These are phyloP conservation scores for Pangasius macronema DNA, from an alignment of 2,797 vertebrate genomes.

Conservation along the genomic window DNA sequence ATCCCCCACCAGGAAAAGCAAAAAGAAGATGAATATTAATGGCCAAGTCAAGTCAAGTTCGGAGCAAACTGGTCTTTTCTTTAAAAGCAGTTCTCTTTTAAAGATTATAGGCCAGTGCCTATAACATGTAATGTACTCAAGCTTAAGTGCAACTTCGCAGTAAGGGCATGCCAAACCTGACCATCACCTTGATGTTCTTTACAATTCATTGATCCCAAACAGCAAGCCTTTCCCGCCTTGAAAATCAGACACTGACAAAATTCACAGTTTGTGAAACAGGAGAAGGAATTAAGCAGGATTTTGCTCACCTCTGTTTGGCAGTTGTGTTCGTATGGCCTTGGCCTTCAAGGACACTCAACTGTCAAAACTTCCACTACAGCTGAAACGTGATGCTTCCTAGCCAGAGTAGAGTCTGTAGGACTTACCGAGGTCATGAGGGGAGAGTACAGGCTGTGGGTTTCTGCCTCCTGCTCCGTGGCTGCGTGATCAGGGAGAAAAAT, in stretches of 20 bases:
- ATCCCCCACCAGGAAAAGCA: not conserved
- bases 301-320: no score
- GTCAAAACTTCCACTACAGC: not conserved
- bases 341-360: not conserved
- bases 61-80: not conserved
- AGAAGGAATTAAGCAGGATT: not conserved
- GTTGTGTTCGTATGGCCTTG: no score
- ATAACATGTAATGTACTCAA: not conserved
- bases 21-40: not conserved
- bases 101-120: not conserved
- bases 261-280: not conserved
- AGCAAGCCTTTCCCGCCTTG: not conserved
- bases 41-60: not conserved
- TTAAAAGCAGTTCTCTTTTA: not conserved
- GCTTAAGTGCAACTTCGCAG: not conserved
- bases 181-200: not conserved
- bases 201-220: not conserved
- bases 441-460: constrained; percentile 64
- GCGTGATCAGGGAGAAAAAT: constrained; percentile 64
- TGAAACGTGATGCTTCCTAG: not conserved
- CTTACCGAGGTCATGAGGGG: constrained; percentile 75
- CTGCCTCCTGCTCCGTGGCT: constrained; percentile 64
- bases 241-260: no score
- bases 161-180: not conserved
- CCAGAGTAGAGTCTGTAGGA: constrained; percentile 15